Evolutionary conservation across 2,888 invertebrate genomes (phyloP), one percentile per base, ranked within the genome.

Genomic region (Leptopilina syphax): DNA sequence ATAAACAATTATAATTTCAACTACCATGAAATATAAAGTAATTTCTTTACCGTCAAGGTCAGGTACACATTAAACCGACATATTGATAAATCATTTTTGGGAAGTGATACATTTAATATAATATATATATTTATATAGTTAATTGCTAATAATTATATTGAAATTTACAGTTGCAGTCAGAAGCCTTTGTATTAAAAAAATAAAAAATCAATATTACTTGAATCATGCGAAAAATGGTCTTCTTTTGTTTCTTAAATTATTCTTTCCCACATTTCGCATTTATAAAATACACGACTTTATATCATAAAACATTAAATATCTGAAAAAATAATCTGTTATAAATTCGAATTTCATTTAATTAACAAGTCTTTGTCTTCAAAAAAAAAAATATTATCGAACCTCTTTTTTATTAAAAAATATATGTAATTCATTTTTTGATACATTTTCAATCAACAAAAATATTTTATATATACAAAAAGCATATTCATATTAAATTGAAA

Each of bases 51-150:
- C 83, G 79, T 86, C 84, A 83, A 88, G 87, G 88, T 90, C 91
- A 91, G 91, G 91, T 91, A 91, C 91, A 90, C 88, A 88, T 88
- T 87, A 89, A 90, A 89, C 85, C 83, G 84, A 77, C 73, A 79
- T 57, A 73, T 27, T 73, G n/a, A 73, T 68, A 63, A 47, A 66
- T 79, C 65, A 78, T 54, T 83, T 78, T 77, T 76, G 50, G 65
- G 27, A 68, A 81, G 63, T 81, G 73, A 27, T 70, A 77, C 80
- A 79, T 80, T 79, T 77, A 76, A 44, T 50, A 63, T 73, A 47
- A 76, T 76, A 73, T 50, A 77, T 65, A 34, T 68, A 70, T 73
- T 67, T 65, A 77, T 77, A 76, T 65, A 34, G 65, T 73, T 73
- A 6, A 24, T 24, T 70, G 9, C 27, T 8, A 10, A 77, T 8